Evolutionary conservation across 2,888 invertebrate species (phyloP).

Genomic region (Oligia latruncula): DNA sequence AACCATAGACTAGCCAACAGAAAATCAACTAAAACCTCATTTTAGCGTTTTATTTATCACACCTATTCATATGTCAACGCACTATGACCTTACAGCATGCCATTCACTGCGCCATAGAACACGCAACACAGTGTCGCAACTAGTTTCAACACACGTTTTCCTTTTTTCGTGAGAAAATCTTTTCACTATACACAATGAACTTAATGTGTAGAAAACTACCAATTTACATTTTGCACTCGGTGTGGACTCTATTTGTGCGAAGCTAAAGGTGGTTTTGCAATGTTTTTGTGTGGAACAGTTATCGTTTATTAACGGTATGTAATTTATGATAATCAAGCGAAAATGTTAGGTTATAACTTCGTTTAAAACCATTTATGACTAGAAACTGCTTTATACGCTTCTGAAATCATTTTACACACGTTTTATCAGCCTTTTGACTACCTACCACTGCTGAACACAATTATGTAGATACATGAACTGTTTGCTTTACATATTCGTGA

Average conservation of each 20-base stretch:
- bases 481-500: background rate
- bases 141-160: slow-evolving; percentile 84
- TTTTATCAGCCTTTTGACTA: background rate
- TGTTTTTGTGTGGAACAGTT: slow-evolving; percentile 6
- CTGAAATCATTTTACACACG: background rate
- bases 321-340: slow-evolving; percentile 63
- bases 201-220: slow-evolving; percentile 69
- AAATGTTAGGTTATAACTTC: slow-evolving; percentile 55
- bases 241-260: slow-evolving; percentile 39
- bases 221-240: slow-evolving; percentile 58
- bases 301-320: slow-evolving; percentile 49
- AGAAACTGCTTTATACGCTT: slow-evolving; percentile 32
- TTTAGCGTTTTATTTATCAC: slow-evolving; percentile 47
- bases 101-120: slow-evolving; percentile 75
- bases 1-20: background rate
- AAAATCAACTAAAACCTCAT: slow-evolving; percentile 38
- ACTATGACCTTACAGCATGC: slow-evolving; percentile 65
- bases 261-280: slow-evolving; percentile 40
- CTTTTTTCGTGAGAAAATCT: slow-evolving; percentile 89
- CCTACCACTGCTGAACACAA: background rate
- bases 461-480: background rate
- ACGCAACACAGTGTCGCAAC: slow-evolving; percentile 79
- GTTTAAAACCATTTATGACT: slow-evolving; percentile 39
- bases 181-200: slow-evolving; percentile 85
- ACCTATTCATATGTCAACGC: slow-evolving; percentile 66